These are phyloP conservation scores for Hylaeus volcanicus DNA, from an alignment of 1,140 invertebrate species.

Conservation along the genomic window DNA sequence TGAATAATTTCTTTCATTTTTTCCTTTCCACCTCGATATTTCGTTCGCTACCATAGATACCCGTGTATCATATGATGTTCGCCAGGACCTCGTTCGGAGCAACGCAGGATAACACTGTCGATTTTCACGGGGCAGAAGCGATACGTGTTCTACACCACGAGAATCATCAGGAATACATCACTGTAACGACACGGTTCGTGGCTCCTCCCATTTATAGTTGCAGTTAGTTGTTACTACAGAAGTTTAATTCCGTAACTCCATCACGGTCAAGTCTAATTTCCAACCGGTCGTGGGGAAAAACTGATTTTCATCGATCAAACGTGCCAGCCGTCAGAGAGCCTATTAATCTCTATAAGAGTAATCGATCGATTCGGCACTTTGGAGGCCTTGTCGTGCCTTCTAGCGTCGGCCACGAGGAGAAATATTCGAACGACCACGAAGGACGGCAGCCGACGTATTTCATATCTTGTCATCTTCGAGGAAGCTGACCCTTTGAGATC, in stretches of 20 bases:
- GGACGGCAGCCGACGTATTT: not conserved
- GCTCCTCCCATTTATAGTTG: constrained; percentile 7
- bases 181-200: not conserved
- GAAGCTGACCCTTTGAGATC: constrained; percentile 35
- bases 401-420: not conserved
- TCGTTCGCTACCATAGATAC: too few species aligned
- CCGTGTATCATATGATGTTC: too few species aligned
- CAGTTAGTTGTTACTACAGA: not conserved
- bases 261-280: constrained; percentile 12
- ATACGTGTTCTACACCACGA: not conserved
- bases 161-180: not conserved
- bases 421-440: constrained; percentile 7
- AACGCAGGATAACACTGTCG: too few species aligned
- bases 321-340: not conserved
- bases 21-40: too few species aligned
- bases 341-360: constrained; percentile 19
- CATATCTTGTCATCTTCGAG: constrained; percentile 42
- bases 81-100: too few species aligned
- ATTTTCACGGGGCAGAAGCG: too few species aligned
- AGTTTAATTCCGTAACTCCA: not conserved
- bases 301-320: constrained; percentile 20
- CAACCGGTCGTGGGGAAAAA: not conserved
- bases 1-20: too few species aligned
- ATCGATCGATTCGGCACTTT: constrained; percentile 25
- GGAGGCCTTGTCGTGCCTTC: not conserved